These are phyloP conservation scores for Micrasema longulum DNA, from an alignment of 1,140 invertebrate species.

Conservation along the genomic window DNA sequence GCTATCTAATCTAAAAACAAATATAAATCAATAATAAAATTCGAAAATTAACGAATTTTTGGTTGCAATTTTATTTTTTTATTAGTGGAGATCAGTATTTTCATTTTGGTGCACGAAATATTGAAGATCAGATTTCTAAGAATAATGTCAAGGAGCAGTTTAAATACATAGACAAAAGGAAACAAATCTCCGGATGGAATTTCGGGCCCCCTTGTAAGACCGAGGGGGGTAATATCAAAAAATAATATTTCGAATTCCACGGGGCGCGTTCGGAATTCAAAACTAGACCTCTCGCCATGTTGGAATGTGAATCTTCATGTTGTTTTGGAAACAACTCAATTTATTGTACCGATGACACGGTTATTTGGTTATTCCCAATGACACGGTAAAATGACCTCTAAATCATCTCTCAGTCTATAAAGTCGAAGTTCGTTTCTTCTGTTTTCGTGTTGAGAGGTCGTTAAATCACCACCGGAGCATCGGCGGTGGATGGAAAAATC, in stretches of 20 bases:
- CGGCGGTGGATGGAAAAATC: conserved; percentile 4
- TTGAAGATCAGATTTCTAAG: background rate
- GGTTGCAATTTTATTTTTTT: too few species aligned
- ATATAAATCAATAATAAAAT: too few species aligned
- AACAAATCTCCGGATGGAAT: background rate
- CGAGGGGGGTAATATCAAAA: conserved; percentile 24
- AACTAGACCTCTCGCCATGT: conserved; percentile 42
- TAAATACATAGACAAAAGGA: background rate
- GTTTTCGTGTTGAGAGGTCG: conserved; percentile 25
- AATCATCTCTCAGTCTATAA: conserved; percentile 28
- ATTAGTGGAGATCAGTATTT: too few species aligned
- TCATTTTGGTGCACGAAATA: too few species aligned
- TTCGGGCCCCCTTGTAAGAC: background rate
- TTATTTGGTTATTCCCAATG: conserved; percentile 29
- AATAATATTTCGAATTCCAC: conserved; percentile 27
- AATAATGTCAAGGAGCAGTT: background rate
- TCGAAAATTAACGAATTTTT: too few species aligned
- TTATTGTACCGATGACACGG: conserved; percentile 48
- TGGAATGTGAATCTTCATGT: conserved; percentile 43
- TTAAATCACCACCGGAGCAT: conserved; percentile 13
- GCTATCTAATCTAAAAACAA: too few species aligned
- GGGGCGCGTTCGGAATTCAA: conserved; percentile 38
- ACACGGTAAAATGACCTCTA: conserved; percentile 35
- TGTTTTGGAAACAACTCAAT: conserved; percentile 50
- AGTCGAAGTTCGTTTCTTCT: background rate